Percentiles rank a stretch among this genome's conserved stretches.
phyloP scores from a whole-genome alignment of 2,797 vertebrate species.

The Kryptolebias ocellatus region DNA sequence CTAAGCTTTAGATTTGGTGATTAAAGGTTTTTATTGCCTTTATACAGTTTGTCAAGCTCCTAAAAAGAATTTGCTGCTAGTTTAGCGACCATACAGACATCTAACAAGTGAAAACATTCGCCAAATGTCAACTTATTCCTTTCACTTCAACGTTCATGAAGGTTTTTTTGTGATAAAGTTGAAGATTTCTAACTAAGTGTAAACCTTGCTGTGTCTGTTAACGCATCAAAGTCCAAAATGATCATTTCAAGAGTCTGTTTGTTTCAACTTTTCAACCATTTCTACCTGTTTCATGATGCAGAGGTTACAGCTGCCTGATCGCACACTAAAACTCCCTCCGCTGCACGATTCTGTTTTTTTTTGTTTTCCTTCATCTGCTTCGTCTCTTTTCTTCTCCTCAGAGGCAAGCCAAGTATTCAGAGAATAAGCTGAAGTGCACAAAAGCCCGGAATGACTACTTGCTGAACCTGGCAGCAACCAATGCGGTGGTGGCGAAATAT shows the following conservation, averaged over 20 bases:
- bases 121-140: no score
- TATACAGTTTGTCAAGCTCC: no score
- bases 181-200: no score
- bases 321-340: slow-evolving; percentile 23
- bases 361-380: slow-evolving; percentile 31
- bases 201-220: no score
- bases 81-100: no score
- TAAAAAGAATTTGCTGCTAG: no score
- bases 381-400: slow-evolving; percentile 71
- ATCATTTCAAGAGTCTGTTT: slow-evolving; percentile 25
- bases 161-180: no score
- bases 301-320: slow-evolving; percentile 28
- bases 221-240: not conserved
- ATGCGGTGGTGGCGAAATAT: slow-evolving; percentile 96
- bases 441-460: slow-evolving; percentile 98
- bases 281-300: slow-evolving; percentile 36
- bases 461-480: slow-evolving; percentile 95
- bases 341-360: slow-evolving; percentile 36
- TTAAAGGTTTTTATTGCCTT: no score
- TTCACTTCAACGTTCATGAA: no score
- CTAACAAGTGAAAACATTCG: no score
- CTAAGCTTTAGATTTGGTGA: no score
- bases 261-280: slow-evolving; percentile 16
- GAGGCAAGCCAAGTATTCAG: slow-evolving; percentile 99
- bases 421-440: slow-evolving; percentile 99